A percentile compares a stretch with the other conserved stretches of the same genome.
Conservation (phyloP, 2,888 invertebrate species). For the Melolontha melolontha region DNA sequence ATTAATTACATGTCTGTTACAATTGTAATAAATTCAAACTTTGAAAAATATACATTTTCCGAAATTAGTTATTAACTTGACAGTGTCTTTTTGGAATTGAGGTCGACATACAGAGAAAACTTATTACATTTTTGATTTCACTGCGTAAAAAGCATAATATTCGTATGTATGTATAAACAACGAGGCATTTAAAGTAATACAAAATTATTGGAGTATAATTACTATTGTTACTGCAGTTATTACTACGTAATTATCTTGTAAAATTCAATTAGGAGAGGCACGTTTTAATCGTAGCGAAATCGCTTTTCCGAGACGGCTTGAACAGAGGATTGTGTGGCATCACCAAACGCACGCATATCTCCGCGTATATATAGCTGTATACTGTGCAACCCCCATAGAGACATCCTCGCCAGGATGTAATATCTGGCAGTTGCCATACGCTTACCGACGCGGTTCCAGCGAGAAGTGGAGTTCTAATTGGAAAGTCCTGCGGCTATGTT, state of each 20-base stretch:
- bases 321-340: not conserved
- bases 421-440: slow-evolving; percentile 46
- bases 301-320: slow-evolving; percentile 8
- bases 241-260: slow-evolving; percentile 1
- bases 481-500: slow-evolving; percentile 40
- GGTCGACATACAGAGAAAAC: too few species aligned
- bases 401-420: slow-evolving; percentile 41
- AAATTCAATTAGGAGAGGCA: slow-evolving; percentile 13
- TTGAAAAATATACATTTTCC: too few species aligned
- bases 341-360: slow-evolving; percentile 1
- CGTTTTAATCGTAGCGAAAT: slow-evolving; percentile 16
- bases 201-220: not conserved
- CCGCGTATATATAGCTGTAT: slow-evolving; percentile 8
- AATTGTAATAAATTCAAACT: too few species aligned
- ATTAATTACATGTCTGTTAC: too few species aligned
- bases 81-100: too few species aligned
- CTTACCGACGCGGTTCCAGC: slow-evolving; percentile 39
- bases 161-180: too few species aligned
- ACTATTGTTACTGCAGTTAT: slow-evolving; percentile 6
- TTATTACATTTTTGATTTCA: too few species aligned
- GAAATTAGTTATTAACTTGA: too few species aligned
- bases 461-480: slow-evolving; percentile 46
- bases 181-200: too few species aligned
- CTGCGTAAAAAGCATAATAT: too few species aligned
- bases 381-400: slow-evolving; percentile 27